These are phyloP conservation scores for Tylochromis polylepis DNA, from an alignment of 2,113 vertebrate species.

Conservation along the genomic window DNA sequence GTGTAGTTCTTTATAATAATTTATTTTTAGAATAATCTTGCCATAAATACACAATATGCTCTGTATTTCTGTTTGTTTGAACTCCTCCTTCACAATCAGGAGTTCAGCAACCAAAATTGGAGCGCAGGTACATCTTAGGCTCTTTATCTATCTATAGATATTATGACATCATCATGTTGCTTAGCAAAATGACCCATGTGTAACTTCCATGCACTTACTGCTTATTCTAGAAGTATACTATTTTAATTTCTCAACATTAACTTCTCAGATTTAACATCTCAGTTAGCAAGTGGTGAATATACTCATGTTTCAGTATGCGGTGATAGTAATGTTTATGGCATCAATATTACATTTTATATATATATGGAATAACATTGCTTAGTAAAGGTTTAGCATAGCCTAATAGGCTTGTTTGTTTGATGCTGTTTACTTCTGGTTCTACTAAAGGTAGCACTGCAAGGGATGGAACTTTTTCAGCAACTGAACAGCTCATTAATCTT, in stretches of 20 bases:
- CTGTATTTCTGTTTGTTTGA: background rate
- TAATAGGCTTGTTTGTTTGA: background rate
- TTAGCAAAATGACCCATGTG: background rate
- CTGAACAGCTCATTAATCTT: background rate
- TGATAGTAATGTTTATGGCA: background rate
- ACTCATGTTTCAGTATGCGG: background rate
- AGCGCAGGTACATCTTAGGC: background rate
- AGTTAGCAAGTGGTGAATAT: background rate
- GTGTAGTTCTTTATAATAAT: background rate
- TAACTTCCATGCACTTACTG: background rate
- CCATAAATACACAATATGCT: background rate
- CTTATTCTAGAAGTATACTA: background rate
- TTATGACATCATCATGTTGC: background rate
- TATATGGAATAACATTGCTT: background rate
- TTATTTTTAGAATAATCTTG: background rate
- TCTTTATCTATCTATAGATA: background rate
- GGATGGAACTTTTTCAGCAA: background rate
- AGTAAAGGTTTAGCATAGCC: background rate
- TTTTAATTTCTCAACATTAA: background rate
- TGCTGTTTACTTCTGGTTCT: background rate
- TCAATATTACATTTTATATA: background rate
- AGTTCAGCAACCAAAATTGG: background rate
- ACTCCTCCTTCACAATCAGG: too few relatives aligned
- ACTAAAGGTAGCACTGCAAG: background rate
- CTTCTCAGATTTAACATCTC: background rate